phyloP scores from a whole-genome alignment of 2,113 vertebrate genomes.

The Ascaphus truei region DNA sequence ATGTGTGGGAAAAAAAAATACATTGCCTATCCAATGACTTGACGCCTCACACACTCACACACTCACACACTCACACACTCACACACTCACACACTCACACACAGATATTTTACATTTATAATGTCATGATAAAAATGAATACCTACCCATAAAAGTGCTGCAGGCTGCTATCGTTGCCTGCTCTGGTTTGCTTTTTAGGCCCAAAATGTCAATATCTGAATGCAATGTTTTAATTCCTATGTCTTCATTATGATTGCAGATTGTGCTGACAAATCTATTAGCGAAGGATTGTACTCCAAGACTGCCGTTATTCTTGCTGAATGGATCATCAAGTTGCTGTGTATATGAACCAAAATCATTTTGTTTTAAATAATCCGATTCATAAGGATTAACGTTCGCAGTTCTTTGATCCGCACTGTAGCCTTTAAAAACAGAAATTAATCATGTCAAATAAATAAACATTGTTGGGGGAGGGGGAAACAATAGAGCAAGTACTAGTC shows the following conservation, averaged over 20 bases:
- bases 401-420: slow-evolving; percentile 66
- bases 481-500: too few relatives aligned
- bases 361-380: slow-evolving; percentile 62
- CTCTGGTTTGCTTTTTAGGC: slow-evolving; percentile 59
- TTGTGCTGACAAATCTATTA: slow-evolving; percentile 44
- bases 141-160: slow-evolving; percentile 84
- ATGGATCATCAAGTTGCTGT: slow-evolving; percentile 62
- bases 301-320: slow-evolving; percentile 52
- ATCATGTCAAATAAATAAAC: background rate
- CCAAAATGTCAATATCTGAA: slow-evolving; percentile 53
- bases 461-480: too few relatives aligned
- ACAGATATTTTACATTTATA: background rate
- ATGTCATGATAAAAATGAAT: background rate
- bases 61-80: too few relatives aligned
- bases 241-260: slow-evolving; percentile 56
- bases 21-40: too few relatives aligned
- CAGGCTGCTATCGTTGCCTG: slow-evolving; percentile 28
- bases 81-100: too few relatives aligned
- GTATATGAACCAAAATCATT: slow-evolving; percentile 63
- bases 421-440: slow-evolving; percentile 52
- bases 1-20: too few relatives aligned
- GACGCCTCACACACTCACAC: too few relatives aligned
- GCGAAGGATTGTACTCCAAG: slow-evolving; percentile 39
- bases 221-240: slow-evolving; percentile 46
- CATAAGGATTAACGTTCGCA: slow-evolving; percentile 59